Evolutionary conservation across 1,140 invertebrate genomes (phyloP).

Genomic region (Cydia splendana): DNA sequence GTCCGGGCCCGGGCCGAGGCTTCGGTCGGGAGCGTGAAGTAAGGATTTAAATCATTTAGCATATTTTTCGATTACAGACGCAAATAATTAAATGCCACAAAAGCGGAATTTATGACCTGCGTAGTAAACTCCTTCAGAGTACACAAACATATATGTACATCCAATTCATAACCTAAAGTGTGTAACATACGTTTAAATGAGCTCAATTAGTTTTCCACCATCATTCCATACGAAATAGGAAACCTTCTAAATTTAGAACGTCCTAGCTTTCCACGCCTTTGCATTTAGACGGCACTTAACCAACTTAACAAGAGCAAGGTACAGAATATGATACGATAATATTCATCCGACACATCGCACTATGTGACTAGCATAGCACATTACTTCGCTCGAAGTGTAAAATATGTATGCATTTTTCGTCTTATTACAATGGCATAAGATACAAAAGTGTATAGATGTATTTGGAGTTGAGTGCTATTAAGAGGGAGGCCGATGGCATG

Average conservation of each 20-base stretch:
- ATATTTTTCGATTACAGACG: background rate
- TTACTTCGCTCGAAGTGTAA: background rate
- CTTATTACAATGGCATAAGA: background rate
- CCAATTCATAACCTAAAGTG: background rate
- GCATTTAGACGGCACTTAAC: background rate
- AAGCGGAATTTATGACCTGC: background rate
- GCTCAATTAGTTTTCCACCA: constrained; percentile 3
- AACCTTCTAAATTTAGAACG: background rate
- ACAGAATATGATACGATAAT: background rate
- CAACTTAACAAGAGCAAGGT: constrained; percentile 10
- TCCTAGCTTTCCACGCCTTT: background rate
- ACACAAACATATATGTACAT: background rate
- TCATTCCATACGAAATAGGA: background rate
- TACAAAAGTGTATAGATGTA: background rate
- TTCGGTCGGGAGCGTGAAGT: too few species aligned
- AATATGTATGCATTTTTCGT: background rate
- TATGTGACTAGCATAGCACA: constrained; percentile 12
- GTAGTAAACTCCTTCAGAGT: background rate
- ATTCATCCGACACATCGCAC: background rate
- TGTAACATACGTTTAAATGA: background rate
- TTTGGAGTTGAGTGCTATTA: background rate
- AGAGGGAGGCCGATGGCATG: constrained; percentile 18
- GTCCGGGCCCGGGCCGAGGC: too few species aligned
- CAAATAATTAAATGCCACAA: background rate
- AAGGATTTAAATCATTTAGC: background rate